Percentiles rank a stretch among this genome's conserved stretches.
Evolutionary conservation across 2,888 invertebrate genomes (phyloP).

Genomic region (Chaitophorus viminalis): DNA sequence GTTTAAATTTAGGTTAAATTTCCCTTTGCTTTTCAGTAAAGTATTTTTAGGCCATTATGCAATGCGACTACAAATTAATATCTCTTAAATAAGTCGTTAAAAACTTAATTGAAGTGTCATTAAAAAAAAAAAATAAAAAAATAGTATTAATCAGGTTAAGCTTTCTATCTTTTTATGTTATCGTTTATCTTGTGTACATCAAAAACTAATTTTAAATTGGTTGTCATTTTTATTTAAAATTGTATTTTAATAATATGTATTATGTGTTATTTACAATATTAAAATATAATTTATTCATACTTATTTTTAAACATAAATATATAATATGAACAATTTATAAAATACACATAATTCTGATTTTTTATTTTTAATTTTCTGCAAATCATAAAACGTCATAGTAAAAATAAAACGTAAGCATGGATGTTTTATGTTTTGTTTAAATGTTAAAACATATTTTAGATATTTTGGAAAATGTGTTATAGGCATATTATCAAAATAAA

Average conservation of each 20-base stretch:
- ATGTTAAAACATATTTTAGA: no score
- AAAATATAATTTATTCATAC: no score
- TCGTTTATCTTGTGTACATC: slow-evolving; percentile 16
- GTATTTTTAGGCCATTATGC: slow-evolving; percentile 14
- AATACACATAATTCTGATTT: no score
- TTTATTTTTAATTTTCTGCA: no score
- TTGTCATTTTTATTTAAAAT: slow-evolving; percentile 2
- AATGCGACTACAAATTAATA: slow-evolving; percentile 38
- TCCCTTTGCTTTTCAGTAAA: not conserved
- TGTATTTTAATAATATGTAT: not conserved
- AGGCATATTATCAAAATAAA: no score
- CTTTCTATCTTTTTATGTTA: not conserved
- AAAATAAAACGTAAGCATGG: no score
- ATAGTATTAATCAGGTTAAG: slow-evolving; percentile 3
- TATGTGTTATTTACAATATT: no score
- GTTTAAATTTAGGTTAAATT: not conserved
- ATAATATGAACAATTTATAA: no score
- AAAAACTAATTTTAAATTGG: slow-evolving; percentile 27
- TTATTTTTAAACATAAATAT: no score
- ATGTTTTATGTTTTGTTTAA: no score
- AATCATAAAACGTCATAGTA: no score
- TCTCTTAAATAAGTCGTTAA: slow-evolving; percentile 35
- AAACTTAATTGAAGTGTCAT: slow-evolving; percentile 42
- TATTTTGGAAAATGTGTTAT: no score
- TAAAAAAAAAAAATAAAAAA: not conserved